A percentile compares a stretch with the other conserved stretches of the same genome.
Evolutionary conservation across 2,113 vertebrate species (phyloP).

Genomic region (Lucifuga dentata): DNA sequence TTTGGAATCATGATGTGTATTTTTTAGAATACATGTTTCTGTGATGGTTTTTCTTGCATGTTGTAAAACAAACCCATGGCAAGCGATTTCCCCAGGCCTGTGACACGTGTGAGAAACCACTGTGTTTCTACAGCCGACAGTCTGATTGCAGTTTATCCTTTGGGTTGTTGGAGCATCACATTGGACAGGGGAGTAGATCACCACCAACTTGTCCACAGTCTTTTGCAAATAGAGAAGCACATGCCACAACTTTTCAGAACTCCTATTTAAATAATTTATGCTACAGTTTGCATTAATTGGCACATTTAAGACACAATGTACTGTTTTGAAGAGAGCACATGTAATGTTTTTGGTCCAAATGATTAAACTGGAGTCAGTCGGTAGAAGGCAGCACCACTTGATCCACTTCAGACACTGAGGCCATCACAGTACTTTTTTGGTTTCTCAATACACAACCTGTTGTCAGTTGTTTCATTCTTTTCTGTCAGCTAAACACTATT

Average conservation of each 20-base stretch:
- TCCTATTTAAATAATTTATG: slow-evolving; percentile 54
- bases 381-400: slow-evolving; percentile 45
- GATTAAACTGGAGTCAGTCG: slow-evolving; percentile 39
- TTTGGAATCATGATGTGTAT: slow-evolving; percentile 58
- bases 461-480: slow-evolving; percentile 47
- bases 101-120: slow-evolving; percentile 46
- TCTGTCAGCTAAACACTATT: slow-evolving; percentile 67
- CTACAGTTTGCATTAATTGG: slow-evolving; percentile 30
- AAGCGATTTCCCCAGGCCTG: slow-evolving; percentile 41
- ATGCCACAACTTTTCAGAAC: slow-evolving; percentile 46
- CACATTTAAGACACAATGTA: slow-evolving; percentile 44
- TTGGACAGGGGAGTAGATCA: slow-evolving; percentile 51
- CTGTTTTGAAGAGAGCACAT: slow-evolving; percentile 67
- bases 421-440: slow-evolving; percentile 28
- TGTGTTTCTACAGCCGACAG: slow-evolving; percentile 36
- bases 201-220: slow-evolving; percentile 47
- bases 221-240: slow-evolving; percentile 70
- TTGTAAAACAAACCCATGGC: slow-evolving; percentile 50
- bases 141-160: slow-evolving; percentile 40
- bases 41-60: slow-evolving; percentile 67
- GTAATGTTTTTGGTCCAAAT: slow-evolving; percentile 46
- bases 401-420: slow-evolving; percentile 55
- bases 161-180: slow-evolving; percentile 42
- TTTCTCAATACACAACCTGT: slow-evolving; percentile 35
- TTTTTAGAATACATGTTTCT: slow-evolving; percentile 54